Evolutionary conservation across 2,113 vertebrate genomes (phyloP), one percentile per base, ranked within the genome.

Genomic region (Perca flavescens): DNA sequence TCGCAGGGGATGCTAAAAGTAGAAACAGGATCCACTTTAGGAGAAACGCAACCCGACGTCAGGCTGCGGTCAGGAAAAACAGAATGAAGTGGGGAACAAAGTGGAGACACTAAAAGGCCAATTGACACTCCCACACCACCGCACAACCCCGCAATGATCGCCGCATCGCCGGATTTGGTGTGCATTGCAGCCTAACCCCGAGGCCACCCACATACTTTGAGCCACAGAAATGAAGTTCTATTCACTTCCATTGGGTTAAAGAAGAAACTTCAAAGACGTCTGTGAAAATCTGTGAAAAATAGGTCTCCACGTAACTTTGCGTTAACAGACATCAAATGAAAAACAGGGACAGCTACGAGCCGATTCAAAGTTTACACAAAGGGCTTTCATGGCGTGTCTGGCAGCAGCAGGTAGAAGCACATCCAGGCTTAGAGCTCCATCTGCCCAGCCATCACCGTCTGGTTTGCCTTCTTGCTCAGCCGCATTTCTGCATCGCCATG

Each of bases 391-490:
- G 34, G 60, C 58, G 1, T 54, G 67, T 88, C 71, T 80, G 63
- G 15, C 80, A 58, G 58, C 77, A 61, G 74, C 78, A 82, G 69
- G 80, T 83, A 52, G 73, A 64, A 65, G 36, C 54, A 36, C 56
- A 62, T 84, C 74, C 66, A 75, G 49, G 36, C 69, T 79, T 89
- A 16, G 13, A 25, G 36, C 65, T 34, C 11, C 54, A 52, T 82
- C 61, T 63, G 21, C 34, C 31, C 67, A 75, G 31, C 72, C 54
- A 72, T 67, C 66, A 4, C 31, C n/a, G 17, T 74, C 31, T 67
- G 49, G 36, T 80, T 82, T 53, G 6, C 50, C 40, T 36, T 66
- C 53, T 34, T 34, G 68, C 36, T n/a, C 19, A 34, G 54, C n/a
- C 6, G 31, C 47, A 25, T 67, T 47, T 64, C 46, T 60, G 28